Base-by-base conservation (phyloP, 2,888 invertebrate species). In the Nowickia ferox region DNA sequence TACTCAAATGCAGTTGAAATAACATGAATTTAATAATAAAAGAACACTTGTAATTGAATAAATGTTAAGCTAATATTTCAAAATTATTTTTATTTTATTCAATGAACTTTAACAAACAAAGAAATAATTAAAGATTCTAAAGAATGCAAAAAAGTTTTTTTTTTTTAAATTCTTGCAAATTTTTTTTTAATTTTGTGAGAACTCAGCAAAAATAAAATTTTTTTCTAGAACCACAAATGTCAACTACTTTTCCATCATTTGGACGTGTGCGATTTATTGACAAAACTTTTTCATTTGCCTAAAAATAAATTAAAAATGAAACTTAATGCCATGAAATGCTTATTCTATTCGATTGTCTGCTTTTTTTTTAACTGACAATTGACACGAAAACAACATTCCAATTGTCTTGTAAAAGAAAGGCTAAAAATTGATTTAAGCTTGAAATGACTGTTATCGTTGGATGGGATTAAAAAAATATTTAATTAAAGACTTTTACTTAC, bases 41-140 rank as follows among this genome's bases (percentile, higher is more conserved):
- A 83, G 77, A 77, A 72, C 66, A 77, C 51, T 77, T 77, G 77
- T 83, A 72, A 65, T 77, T 53, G 22, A 40, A 46, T 8, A 59
- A 59, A 48, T 19, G 9, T 55, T 30, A 9, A 9, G 5, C 40
- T 10, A n/a, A 65, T 22, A 65, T 22, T 22, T 11, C 17, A 30
- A 15, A 17, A n/a, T 6, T 15, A 15, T 17, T 6, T 13, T 13
- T n/a, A 15, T 68, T 68, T 17, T 48, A 44, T 74, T 42, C 74
- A 82, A 46, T 68, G 68, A 68, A 81, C 66, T 74, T 66, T 40
- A 59, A 9, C 2, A 22, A 59, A 59, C 46, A 66, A 66, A 19
- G 53, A 66, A 69, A 46, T 1, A 44, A 30, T 66, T 66, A 22
- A 71, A 15, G 17, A 61, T 38, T 65, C 22, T 17, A 15, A 57